Evolutionary conservation across 2,797 vertebrate species (phyloP).

Genomic region (Prionace glauca): DNA sequence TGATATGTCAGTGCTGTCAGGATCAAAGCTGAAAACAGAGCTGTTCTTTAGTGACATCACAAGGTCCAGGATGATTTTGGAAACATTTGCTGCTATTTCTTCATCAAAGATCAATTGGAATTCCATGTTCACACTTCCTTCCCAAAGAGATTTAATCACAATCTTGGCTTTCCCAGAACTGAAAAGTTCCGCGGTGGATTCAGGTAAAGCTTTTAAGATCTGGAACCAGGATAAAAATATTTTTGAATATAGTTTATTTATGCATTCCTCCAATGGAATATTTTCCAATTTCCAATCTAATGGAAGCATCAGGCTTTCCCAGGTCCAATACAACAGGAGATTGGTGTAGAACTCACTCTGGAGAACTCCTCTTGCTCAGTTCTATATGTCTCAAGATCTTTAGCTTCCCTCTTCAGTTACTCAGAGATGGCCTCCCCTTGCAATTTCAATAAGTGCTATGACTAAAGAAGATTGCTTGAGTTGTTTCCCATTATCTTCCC

Average conservation of each 20-base stretch:
- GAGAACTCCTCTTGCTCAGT: background rate
- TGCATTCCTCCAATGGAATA: background rate
- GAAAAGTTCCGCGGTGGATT: slow-evolving; percentile 53
- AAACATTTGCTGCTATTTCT: slow-evolving; percentile 47
- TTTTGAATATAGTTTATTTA: background rate
- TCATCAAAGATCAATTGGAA: slow-evolving; percentile 57
- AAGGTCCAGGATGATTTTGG: slow-evolving; percentile 51
- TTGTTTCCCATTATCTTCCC: too few species aligned
- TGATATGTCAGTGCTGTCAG: slow-evolving; percentile 49
- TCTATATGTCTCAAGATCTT: background rate
- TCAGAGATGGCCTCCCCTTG: too few species aligned
- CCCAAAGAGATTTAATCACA: slow-evolving; percentile 54
- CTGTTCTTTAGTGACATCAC: slow-evolving; percentile 57
- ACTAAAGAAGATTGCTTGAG: too few species aligned
- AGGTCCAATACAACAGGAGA: background rate
- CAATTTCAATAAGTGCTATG: background rate
- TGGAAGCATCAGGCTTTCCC: background rate
- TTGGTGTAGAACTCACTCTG: background rate
- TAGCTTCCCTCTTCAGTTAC: background rate
- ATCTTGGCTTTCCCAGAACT: slow-evolving; percentile 57
- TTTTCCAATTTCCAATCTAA: background rate
- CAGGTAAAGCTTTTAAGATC: slow-evolving; percentile 48
- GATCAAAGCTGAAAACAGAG: slow-evolving; percentile 56
- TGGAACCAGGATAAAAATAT: background rate
- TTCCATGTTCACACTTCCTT: slow-evolving; percentile 64